Evolutionary conservation across 2,888 invertebrate genomes (phyloP).

Genomic region (Ditula angustiorana): DNA sequence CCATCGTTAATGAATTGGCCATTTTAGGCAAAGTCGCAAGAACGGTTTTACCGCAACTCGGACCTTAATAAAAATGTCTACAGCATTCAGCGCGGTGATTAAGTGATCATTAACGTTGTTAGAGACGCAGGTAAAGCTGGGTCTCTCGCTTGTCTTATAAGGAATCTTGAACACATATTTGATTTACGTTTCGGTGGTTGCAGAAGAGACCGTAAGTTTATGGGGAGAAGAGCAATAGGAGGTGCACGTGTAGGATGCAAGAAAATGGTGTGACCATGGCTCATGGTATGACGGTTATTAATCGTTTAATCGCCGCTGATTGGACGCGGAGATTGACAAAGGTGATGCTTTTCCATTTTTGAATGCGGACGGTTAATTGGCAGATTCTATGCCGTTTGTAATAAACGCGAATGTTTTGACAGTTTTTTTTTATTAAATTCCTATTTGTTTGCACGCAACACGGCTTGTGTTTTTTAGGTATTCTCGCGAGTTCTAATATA

Average conservation of each 20-base stretch:
- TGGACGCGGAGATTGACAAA: constrained; percentile 29
- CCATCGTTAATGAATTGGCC: constrained; percentile 46
- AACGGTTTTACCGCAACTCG: constrained; percentile 50
- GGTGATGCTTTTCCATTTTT: constrained; percentile 30
- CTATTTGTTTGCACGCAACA: no score
- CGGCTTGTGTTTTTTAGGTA: no score
- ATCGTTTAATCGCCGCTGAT: constrained; percentile 50
- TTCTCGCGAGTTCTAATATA: no score
- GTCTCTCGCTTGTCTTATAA: constrained; percentile 50
- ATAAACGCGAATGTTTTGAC: not conserved
- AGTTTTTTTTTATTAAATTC: no score
- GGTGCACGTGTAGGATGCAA: not conserved
- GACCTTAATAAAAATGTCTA: constrained; percentile 60
- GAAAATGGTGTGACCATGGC: constrained; percentile 60
- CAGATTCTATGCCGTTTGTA: not conserved
- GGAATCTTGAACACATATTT: constrained; percentile 34
- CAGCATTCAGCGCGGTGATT: constrained; percentile 55
- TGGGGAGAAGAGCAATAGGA: not conserved
- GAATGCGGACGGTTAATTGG: constrained; percentile 26
- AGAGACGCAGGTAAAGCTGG: constrained; percentile 49
- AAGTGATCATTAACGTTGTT: constrained; percentile 72
- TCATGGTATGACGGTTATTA: constrained; percentile 60
- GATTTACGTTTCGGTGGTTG: not conserved
- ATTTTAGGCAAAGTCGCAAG: constrained; percentile 54
- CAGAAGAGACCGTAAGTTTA: not conserved